Base-by-base conservation (phyloP, 2,797 vertebrate species). In the Botia kubotai region DNA sequence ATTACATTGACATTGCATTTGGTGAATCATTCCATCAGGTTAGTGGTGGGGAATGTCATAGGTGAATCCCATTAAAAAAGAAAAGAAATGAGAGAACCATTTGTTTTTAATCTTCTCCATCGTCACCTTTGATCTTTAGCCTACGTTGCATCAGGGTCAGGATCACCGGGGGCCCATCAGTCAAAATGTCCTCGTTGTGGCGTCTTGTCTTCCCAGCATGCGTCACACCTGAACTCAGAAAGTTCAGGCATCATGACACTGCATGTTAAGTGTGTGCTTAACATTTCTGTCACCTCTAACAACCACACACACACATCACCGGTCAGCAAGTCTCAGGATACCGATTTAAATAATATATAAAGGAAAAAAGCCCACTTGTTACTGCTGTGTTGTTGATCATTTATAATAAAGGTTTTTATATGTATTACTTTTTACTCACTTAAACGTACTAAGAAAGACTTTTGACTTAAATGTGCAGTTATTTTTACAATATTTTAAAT, bases 1-100 rank as follows among this genome's bases (percentile, higher is more conserved):
- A 82, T 82, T 75, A 76, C 81, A 78, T 82, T 84, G 78, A 83
- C 83, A 81, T 79, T 79, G 77, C 77, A 6, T 84, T 57, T 29
- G 57, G 78, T 66, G 69, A 79, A 83, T 77, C 80, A 73, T 76
- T 81, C 72, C 65, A 69, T 72, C 52, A 23, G 60, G 58, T 72
- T 58, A 84, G 63, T 69, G 55, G 62, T 65, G n/a, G 33, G 55
- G 19, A 60, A 72, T 50, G 48, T 26, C 4, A 57, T 23, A 57
- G 69, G 46, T 57, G 46, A 68, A 82, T 83, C 60, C 53, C 82
- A 86, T 82, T 68, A 69, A 68, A 36, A 50, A 36, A 33, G 74
- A 73, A 26, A 62, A 50, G 55, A 58, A 71, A 55, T 50, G 58
- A 72, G 72, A 79, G 73, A 79, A 72, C 76, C 69, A 77, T 83